These are phyloP conservation scores for Drosophila heteroneura DNA, from an alignment of 2,888 invertebrate species.

Conservation along the genomic window DNA sequence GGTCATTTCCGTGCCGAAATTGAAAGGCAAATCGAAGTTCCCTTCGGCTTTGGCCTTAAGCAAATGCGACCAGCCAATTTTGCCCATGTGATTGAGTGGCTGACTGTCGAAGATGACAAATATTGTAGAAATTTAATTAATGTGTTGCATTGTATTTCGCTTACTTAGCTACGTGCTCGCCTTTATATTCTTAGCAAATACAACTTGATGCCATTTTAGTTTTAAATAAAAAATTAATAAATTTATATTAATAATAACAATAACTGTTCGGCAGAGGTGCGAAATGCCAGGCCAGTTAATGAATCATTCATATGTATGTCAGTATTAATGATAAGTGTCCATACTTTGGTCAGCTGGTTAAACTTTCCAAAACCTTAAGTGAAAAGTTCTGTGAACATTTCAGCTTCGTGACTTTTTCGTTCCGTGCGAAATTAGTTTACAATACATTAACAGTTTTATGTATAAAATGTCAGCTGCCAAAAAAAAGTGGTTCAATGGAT, in stretches of 20 bases:
- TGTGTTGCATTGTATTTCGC: conserved; percentile 7
- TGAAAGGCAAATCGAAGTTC: conserved; percentile 27
- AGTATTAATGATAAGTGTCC: background rate
- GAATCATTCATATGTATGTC: background rate
- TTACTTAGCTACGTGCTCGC: background rate
- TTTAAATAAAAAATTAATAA: background rate
- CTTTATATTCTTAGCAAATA: no score
- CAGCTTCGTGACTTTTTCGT: background rate
- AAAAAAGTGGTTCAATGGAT: background rate
- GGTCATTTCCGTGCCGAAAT: conserved; percentile 40
- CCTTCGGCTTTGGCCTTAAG: conserved; percentile 28
- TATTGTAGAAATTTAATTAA: conserved; percentile 11
- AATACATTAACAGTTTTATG: background rate
- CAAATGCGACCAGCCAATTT: conserved; percentile 13
- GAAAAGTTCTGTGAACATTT: background rate
- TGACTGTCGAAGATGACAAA: conserved; percentile 7
- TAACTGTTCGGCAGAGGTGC: background rate
- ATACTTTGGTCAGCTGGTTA: background rate
- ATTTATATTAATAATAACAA: background rate
- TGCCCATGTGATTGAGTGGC: background rate
- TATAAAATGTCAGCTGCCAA: background rate
- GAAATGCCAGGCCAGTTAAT: background rate
- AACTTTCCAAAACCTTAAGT: background rate
- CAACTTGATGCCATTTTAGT: background rate
- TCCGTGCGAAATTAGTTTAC: background rate